Evolutionary conservation across 2,113 vertebrate species (phyloP).

Genomic region (Merops nubicus): DNA sequence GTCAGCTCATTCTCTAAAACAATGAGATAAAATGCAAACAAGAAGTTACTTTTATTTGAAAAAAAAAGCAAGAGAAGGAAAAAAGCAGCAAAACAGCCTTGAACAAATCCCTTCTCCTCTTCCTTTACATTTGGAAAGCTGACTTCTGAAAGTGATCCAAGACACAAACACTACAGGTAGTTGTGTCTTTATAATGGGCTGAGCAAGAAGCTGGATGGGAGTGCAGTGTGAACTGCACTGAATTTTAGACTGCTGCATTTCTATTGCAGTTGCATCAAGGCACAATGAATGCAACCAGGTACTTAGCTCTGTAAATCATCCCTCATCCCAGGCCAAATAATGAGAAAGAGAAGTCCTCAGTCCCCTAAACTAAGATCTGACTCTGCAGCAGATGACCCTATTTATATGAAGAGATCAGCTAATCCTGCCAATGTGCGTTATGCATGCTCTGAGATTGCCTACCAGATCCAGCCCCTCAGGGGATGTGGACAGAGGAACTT

Average conservation of each 20-base stretch:
- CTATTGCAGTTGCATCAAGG: neutral
- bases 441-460: conserved; percentile 7
- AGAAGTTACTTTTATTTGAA: neutral
- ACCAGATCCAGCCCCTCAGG: conserved; percentile 56
- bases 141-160: neutral
- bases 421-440: neutral
- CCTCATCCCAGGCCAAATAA: neutral
- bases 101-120: neutral
- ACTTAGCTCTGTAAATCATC: neutral
- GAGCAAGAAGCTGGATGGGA: neutral
- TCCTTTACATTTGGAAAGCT: neutral
- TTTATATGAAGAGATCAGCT: neutral
- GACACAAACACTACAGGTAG: neutral
- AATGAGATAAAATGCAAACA: neutral
- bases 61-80: neutral
- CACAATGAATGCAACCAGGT: neutral
- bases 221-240: neutral
- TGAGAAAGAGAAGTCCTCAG: neutral
- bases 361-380: neutral
- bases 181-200: neutral
- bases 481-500: conserved; percentile 50
- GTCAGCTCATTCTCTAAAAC: conserved; percentile 66
- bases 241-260: neutral
- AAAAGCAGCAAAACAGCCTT: neutral
- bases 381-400: neutral